These are phyloP conservation scores for Acronicta psi DNA, from an alignment of 2,888 invertebrate genomes.

Conservation along the genomic window DNA sequence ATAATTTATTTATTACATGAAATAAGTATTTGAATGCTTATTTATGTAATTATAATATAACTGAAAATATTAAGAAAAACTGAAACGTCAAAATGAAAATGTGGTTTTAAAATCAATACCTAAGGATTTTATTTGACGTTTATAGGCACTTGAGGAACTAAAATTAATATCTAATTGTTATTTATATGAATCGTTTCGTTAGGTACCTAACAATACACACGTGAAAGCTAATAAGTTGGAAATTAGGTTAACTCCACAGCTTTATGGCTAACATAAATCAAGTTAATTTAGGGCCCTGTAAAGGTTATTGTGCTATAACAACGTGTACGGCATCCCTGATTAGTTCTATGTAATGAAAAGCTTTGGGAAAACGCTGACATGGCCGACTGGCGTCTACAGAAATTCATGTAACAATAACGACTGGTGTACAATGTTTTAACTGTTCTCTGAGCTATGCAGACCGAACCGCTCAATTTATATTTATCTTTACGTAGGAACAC, in stretches of 20 bases:
- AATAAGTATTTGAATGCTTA: too few species aligned
- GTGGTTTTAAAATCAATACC: slow-evolving; percentile 43
- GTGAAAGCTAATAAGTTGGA: slow-evolving; percentile 35
- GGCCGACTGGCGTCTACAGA: slow-evolving; percentile 31
- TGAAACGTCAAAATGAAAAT: slow-evolving; percentile 30
- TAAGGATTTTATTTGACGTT: slow-evolving; percentile 3
- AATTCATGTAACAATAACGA: slow-evolving; percentile 42
- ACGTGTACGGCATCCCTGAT: slow-evolving; percentile 27
- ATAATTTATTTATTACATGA: slow-evolving; percentile 1
- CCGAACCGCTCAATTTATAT: slow-evolving; percentile 76
- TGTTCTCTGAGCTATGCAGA: slow-evolving; percentile 23
- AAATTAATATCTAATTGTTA: too few species aligned
- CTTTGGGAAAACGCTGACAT: slow-evolving; percentile 23
- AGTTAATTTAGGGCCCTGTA: slow-evolving; percentile 42
- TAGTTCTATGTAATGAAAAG: slow-evolving; percentile 44
- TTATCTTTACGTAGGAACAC: slow-evolving; percentile 68
- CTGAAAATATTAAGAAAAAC: neutral
- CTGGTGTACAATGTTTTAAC: slow-evolving; percentile 38
- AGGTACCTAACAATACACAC: too few species aligned
- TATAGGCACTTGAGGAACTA: slow-evolving; percentile 15
- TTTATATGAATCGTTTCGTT: too few species aligned
- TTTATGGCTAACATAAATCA: slow-evolving; percentile 44
- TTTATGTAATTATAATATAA: too few species aligned
- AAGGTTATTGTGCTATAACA: slow-evolving; percentile 30
- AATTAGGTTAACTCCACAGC: slow-evolving; percentile 48